Evolutionary conservation across 1,140 invertebrate genomes (phyloP).

Genomic region (Rhopalosiphum padi): DNA sequence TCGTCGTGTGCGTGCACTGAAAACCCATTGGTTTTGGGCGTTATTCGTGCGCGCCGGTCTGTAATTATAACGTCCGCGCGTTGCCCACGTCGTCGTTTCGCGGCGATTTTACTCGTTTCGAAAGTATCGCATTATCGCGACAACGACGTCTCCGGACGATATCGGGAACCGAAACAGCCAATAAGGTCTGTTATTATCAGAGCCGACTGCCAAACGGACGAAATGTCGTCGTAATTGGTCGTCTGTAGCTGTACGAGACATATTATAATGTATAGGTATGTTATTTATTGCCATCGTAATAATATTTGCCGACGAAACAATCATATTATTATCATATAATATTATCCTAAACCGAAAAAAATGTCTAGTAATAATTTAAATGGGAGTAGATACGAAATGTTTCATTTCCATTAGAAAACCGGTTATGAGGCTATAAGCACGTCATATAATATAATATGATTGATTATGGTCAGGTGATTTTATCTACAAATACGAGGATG

Average conservation of each 20-base stretch:
- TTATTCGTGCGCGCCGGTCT: not conserved
- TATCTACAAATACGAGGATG: constrained; percentile 20
- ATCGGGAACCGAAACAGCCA: not conserved
- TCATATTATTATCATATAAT: not conserved
- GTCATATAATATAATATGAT: constrained; percentile 27
- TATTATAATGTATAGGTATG: not conserved
- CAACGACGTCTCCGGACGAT: not conserved
- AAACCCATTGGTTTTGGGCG: constrained; percentile 16
- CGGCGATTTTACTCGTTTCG: not conserved
- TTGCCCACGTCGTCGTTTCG: not conserved
- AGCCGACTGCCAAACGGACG: not conserved
- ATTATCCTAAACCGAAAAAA: not conserved
- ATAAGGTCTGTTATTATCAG: constrained; percentile 8
- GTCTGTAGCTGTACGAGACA: not conserved
- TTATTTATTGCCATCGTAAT: not conserved
- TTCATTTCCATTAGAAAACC: constrained; percentile 35
- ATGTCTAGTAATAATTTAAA: constrained; percentile 43
- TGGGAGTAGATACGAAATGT: constrained; percentile 2
- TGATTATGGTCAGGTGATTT: constrained; percentile 45
- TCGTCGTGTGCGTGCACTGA: not conserved
- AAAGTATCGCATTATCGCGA: not conserved
- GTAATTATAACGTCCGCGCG: not conserved
- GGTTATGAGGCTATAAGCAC: not conserved
- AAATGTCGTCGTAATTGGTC: constrained; percentile 21
- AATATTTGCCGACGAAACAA: not conserved